Evolutionary conservation across 1,140 invertebrate species (phyloP), one percentile per base, ranked within the genome.

Genomic region (Pantala flavescens): DNA sequence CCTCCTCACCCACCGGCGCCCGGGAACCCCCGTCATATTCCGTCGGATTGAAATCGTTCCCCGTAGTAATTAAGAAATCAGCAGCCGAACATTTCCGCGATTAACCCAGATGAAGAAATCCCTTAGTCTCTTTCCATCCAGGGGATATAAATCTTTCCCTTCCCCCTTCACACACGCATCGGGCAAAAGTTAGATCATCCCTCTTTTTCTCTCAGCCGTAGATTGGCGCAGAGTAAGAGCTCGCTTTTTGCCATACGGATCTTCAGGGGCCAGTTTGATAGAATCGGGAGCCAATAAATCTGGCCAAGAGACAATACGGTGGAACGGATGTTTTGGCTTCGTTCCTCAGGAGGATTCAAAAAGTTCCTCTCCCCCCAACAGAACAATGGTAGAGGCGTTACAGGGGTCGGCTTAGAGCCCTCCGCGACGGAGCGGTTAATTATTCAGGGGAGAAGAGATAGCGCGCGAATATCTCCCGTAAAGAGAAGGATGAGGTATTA

Each of bases 251-350:
- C 28, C 28, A 36, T 36, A 36, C 28, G 49, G 49, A 63, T 63
- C 49, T 63, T 63, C n/a, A 21, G 49, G 49, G 49, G 49, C 49
- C 49, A 63, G 49, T 63, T 63, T 63, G 49, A 21, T 63, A 63
- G 28, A 63, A 63, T 63, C 49, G 49, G 49, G 49, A 63, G 49
- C 49, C 49, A 63, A 63, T 63, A 63, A 63, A 63, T 63, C 49
- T 63, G n/a, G 12, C 3, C 14, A 21, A 63, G 49, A 63, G 49
- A 63, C 49, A 63, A 63, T 63, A 63, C 49, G 49, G 49, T 5
- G 5, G 49, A 63, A 12, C 49, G 49, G n/a, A 63, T 63, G 49
- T 63, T 63, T 63, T 63, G 49, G 49, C 49, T 63, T 21, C 49
- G 49, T 63, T 63, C 49, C 49, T 63, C 49, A 63, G 49, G 49